Evolutionary conservation across 1,140 invertebrate genomes (phyloP).

Genomic region (Steinernema feltiae): DNA sequence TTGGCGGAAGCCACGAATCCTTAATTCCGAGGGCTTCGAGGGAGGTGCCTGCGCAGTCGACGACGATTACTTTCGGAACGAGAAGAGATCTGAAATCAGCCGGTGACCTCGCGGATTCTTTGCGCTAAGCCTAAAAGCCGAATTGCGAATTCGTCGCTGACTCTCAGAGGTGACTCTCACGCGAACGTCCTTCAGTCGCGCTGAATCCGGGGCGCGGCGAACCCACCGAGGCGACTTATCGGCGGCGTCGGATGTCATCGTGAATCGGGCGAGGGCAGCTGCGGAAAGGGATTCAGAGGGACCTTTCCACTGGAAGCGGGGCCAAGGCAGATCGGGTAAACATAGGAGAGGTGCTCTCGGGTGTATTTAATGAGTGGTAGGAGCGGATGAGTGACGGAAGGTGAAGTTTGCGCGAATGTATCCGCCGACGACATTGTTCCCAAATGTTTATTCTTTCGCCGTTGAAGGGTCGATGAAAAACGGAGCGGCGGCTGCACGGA

Average conservation of each 20-base stretch:
- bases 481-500: no score
- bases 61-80: conserved; percentile 4
- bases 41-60: neutral
- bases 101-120: neutral
- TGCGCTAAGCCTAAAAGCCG: neutral
- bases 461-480: no score
- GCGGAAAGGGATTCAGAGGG: no score
- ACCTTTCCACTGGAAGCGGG: neutral
- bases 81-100: neutral
- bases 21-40: conserved; percentile 10
- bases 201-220: no score
- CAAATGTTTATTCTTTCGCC: neutral
- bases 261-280: no score
- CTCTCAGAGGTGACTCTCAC: no score
- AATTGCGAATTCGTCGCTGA: neutral
- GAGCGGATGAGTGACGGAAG: neutral
- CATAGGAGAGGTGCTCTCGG: neutral
- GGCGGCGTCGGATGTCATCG: neutral
- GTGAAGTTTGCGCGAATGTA: conserved; percentile 7
- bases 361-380: neutral
- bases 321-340: neutral
- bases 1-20: neutral
- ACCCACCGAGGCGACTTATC: neutral
- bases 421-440: neutral
- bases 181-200: no score